Evolutionary conservation across 2,888 invertebrate species (phyloP).

Genomic region (Scelioninae gen. 1): DNA sequence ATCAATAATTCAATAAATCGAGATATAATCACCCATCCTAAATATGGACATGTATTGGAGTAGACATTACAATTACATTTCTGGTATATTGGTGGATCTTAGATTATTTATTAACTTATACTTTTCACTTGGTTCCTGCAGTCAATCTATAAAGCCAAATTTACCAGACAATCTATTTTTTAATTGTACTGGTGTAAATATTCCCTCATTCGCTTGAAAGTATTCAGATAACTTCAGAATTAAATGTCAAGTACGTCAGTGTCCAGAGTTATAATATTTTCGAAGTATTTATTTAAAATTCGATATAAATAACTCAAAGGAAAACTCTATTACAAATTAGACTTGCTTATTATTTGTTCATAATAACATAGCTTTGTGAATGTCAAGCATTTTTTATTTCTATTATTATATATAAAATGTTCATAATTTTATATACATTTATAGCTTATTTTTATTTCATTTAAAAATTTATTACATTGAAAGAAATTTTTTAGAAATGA

Average conservation of each 20-base stretch:
- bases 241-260: neutral
- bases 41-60: neutral
- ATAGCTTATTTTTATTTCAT: neutral
- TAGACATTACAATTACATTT: neutral
- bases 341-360: too few species aligned
- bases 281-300: neutral
- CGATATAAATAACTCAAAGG: too few species aligned
- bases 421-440: neutral
- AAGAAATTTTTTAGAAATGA: too few species aligned
- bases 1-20: too few species aligned
- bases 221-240: constrained; percentile 4
- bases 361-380: too few species aligned
- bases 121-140: neutral
- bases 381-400: too few species aligned
- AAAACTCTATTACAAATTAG: too few species aligned
- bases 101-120: too few species aligned
- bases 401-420: too few species aligned
- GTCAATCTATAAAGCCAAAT: neutral
- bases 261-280: neutral
- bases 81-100: too few species aligned
- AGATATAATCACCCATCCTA: too few species aligned
- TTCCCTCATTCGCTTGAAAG: constrained; percentile 23
- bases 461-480: too few species aligned
- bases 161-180: constrained; percentile 3
- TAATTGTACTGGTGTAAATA: constrained; percentile 24